phyloP scores from a whole-genome alignment of 2,797 vertebrate species.

The Hozukius guyotensis region DNA sequence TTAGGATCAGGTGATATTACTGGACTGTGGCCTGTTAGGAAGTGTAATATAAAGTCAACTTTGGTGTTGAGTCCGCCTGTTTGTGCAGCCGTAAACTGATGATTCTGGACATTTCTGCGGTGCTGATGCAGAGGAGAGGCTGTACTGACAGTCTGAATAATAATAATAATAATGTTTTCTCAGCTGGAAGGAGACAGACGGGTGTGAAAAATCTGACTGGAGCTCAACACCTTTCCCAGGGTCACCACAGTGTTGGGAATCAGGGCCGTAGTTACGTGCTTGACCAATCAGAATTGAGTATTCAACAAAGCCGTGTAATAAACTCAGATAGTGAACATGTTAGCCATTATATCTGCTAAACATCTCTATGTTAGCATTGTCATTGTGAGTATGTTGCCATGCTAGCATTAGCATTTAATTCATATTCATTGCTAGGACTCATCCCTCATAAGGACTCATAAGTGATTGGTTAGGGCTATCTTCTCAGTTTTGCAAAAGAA shows the following conservation, averaged over 20 bases:
- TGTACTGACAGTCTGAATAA: not conserved
- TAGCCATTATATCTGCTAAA: not conserved
- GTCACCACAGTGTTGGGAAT: not conserved
- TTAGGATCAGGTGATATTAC: not conserved
- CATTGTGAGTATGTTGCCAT: no score
- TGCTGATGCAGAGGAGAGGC: constrained; percentile 42
- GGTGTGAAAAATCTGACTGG: not conserved
- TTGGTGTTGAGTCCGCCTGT: constrained; percentile 26
- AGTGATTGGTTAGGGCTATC: not conserved
- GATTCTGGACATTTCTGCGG: constrained; percentile 38
- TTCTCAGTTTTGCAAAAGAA: no score
- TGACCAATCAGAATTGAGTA: rapidly evolving
- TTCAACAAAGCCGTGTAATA: no score
- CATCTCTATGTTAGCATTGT: no score
- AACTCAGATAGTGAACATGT: no score
- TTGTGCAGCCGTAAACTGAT: constrained; percentile 23
- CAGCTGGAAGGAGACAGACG: constrained; percentile 50
- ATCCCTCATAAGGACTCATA: not conserved
- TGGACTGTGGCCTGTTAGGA: constrained; percentile 1
- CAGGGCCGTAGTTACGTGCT: not conserved
- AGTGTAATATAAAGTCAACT: constrained; percentile 33
- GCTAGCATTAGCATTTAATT: not conserved
- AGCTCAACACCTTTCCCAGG: not conserved
- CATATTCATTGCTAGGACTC: not conserved
- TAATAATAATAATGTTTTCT: constrained; percentile 56